phyloP scores from a whole-genome alignment of 2,113 vertebrate genomes.

The Butorides virescens region DNA sequence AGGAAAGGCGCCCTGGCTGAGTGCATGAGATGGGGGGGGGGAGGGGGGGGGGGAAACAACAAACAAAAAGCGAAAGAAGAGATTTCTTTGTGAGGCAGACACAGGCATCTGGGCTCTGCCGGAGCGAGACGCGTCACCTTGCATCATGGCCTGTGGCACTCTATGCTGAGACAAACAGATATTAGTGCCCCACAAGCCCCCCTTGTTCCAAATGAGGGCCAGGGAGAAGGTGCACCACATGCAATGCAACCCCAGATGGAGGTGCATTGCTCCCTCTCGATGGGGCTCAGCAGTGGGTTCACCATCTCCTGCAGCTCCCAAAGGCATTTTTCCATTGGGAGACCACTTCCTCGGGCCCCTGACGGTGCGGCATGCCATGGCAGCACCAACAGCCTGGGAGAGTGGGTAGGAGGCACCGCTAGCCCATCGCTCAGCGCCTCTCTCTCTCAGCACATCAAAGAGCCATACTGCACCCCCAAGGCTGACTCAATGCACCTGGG shows the following conservation, averaged over 20 bases:
- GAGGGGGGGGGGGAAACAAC: background rate
- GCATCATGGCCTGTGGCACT: rapidly evolving
- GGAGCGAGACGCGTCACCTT: background rate
- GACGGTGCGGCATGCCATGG: rapidly evolving
- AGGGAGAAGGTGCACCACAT: background rate
- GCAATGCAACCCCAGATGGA: rapidly evolving
- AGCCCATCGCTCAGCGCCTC: rapidly evolving
- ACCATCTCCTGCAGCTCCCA: background rate
- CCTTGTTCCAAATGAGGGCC: rapidly evolving
- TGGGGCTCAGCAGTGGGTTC: background rate
- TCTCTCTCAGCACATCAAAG: background rate
- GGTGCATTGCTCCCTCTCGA: background rate
- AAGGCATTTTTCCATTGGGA: background rate
- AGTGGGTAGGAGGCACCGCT: background rate
- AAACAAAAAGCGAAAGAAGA: background rate
- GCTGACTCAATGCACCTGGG: background rate
- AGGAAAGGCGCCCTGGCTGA: background rate
- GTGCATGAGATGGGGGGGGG: background rate
- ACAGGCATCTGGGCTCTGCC: background rate
- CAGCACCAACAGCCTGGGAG: background rate
- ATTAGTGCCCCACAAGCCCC: background rate
- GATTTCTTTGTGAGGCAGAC: conserved; percentile 27
- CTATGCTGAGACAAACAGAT: background rate
- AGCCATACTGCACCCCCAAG: rapidly evolving
- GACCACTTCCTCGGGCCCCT: background rate